Evolutionary conservation across 2,797 vertebrate species (phyloP), one percentile per base, ranked within the genome.

Genomic region (Astyanax mexicanus): DNA sequence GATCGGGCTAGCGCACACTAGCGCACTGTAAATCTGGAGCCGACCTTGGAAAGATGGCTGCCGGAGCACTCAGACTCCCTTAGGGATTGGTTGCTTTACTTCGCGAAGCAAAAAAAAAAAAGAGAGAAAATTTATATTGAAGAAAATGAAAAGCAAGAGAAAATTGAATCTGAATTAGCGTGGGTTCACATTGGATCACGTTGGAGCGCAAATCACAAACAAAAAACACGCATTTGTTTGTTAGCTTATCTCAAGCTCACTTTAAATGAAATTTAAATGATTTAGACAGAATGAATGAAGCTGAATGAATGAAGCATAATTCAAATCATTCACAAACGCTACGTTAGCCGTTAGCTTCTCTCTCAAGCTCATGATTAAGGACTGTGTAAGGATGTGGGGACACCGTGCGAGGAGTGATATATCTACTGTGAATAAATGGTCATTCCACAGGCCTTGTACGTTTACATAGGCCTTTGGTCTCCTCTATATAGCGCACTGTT

Each of bases 11-110:
- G 49, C n/a, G n/a, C 8, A 58, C 62, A 66, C 83, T 68, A 74
- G 69, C 75, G 70, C 70, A 79, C 85, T 79, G 85, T 90, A 90
- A 91, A 92, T 91, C 89, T 89, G 65, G 83, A 81, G 47, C 67
- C 87, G 86, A 91, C 87, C 88, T 86, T 67, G 74, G 72, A 80
- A 84, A 81, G 67, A 86, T 72, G 70, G 69, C 68, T 74, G 75
- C 62, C 77, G 69, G 23, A 80, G 67, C 38, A 57, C 69, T 47
- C 69, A 54, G 64, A 60, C 70, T 65, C 67, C 57, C 38, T 49
- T 32, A 62, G 57, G 69, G 55, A 45, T 74, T 45, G 32, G 61
- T 66, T 32, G 51, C 52, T 17, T 35, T 64, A 75, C 70, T 64
- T 72, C 64, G 72, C 23, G 72, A 72, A 60, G 44, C 17, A 17